Evolutionary conservation across 2,113 vertebrate species (phyloP), one percentile per base, ranked within the genome.

Genomic region (Chelonoidis abingdonii): DNA sequence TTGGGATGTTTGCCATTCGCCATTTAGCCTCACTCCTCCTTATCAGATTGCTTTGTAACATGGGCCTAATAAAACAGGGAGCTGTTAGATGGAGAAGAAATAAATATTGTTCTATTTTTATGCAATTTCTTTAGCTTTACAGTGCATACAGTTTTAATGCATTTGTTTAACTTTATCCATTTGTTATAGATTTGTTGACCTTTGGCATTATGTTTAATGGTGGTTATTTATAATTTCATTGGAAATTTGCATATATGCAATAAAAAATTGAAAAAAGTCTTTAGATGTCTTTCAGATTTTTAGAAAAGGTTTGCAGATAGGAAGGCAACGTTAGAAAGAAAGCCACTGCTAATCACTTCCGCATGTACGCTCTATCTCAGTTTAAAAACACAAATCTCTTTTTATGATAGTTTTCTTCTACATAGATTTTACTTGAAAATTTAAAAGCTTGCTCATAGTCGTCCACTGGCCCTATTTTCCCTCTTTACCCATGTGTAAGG

Each of bases 1-100:
- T 97, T 98, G 98, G 98, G 97, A 96, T 56, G 80, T 98, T 97
- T 98, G 97, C 97, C 91, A 94, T 95, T 97, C 95, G 96, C 96
- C 97, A 97, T 98, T 98, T 98, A 98, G 97, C 98, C 98, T 97
- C 89, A 78, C 96, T 97, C 65, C 95, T 75, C 94, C 97, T 98
- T 98, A 98, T 98, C 98, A 98, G 98, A 98, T 98, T 38, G 13
- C 97, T 94, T 95, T 59, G 97, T 96, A 93, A 84, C 92, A 87
- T 5, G 88, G 97, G 97, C 96, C 96, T 95, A 96, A 97, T 97
- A 97, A 98, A 98, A 94, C 94, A 93, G 97, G 95, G 96, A 95
- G 92, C 96, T 97, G 93, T 88, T 97, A 49, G 3, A 49, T 94
- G 95, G 96, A 96, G 96, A 90, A 94, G 94, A 93, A 98, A 97